Base-by-base conservation (phyloP, 2,797 vertebrate species). In the Onychomys arenicola region DNA sequence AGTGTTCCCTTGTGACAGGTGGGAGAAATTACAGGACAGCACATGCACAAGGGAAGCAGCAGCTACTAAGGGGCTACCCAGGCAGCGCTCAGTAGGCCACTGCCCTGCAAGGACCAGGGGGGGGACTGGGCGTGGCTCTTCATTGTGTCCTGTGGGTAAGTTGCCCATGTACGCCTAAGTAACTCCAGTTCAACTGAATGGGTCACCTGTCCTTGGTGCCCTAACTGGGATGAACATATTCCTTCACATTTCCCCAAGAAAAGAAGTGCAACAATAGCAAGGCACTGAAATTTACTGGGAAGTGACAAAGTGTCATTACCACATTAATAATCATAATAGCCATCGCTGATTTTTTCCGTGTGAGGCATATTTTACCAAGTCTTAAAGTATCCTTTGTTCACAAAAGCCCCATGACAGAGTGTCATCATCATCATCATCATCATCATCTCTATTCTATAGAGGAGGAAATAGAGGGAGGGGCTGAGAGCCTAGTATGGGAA, bases 221-320 rank as follows among this genome's bases (percentile, higher is more conserved):
- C 55, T 87, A 71, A 55, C 67, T 40, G 8, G 46, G 49, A 57
- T 71, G 21, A 76, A 34, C 71, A 25, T 32, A 40, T 25, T 59
- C 46, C 27, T 76, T 76, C 17, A 89, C 29, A 34, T 61, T 37
- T 89, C 11, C 71, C 27, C 27, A 89, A 69, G 57, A 89, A 75
- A 88, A 75, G 55, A 34, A 52, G 73, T 29, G 25, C 49, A 87
- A 71, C 65, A 87, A 71, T 19, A 34, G 21, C n/a, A 95, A 34
- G 63, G 5, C 75, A 17, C 13, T 63, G 13, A 91, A 59, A 88
- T 75, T 11, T 87, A 16, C 7, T 92, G 11, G 29, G 5, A 95
- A 88, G 46, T 86, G 88, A 82, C 61, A 77, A 92, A 93, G 12
- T 71, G 16, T 71, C 52, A 89, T 78, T n/a, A 81, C 14, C 19